Conservation (phyloP, 2,888 invertebrate genomes). For the Apodemia hepburni region DNA sequence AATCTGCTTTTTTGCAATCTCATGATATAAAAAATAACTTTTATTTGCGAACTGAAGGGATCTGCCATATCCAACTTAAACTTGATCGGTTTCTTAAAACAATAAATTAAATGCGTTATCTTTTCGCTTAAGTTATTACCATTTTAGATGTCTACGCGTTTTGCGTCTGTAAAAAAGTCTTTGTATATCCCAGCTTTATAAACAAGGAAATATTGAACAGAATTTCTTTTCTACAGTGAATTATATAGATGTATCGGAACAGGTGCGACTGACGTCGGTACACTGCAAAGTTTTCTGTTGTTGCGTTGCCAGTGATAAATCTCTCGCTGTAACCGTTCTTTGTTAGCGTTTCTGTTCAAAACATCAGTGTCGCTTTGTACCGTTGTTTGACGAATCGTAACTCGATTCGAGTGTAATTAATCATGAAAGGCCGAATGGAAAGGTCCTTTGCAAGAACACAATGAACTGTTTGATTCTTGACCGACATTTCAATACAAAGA, state of each 20-base stretch:
- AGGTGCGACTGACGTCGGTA: slow-evolving; percentile 23
- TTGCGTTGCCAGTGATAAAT: slow-evolving; percentile 33
- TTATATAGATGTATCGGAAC: slow-evolving; percentile 20
- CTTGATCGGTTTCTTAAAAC: no score
- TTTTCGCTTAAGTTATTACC: no score
- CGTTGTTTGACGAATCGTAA: slow-evolving; percentile 23
- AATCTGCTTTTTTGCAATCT: no score
- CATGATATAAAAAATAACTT: no score
- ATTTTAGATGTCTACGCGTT: no score
- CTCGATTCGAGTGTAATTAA: slow-evolving; percentile 19
- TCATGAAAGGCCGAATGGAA: slow-evolving; percentile 15
- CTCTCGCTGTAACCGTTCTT: slow-evolving; percentile 30
- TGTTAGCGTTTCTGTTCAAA: slow-evolving; percentile 30
- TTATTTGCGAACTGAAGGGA: no score
- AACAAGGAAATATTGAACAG: no score
- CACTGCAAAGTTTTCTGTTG: slow-evolving; percentile 31
- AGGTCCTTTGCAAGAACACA: not conserved
- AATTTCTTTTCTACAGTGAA: not conserved
- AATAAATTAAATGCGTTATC: no score
- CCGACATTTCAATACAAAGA: not conserved
- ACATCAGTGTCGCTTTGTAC: slow-evolving; percentile 25
- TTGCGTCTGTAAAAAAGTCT: no score
- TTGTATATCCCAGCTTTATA: no score
- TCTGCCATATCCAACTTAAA: no score
- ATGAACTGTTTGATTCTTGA: not conserved